Percentiles rank a stretch among this genome's conserved stretches.
These are phyloP conservation scores for Hippocampus mohnikei DNA, from an alignment of 2,113 vertebrate species.

Conservation along the genomic window DNA sequence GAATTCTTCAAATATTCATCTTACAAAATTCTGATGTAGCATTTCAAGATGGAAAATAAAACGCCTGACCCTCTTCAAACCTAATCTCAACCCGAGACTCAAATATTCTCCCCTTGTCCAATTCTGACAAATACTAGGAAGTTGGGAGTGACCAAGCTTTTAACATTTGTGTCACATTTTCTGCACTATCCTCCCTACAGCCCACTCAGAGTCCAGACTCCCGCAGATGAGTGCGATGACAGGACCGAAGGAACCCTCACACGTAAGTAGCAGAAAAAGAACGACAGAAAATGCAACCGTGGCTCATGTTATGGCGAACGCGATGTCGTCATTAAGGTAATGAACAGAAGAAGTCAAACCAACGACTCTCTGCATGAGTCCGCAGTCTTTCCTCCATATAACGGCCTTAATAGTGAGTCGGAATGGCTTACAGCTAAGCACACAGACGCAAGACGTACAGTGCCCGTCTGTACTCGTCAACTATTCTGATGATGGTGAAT, in stretches of 20 bases:
- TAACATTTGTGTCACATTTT: background rate
- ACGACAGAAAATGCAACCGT: background rate
- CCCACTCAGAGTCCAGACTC: slow-evolving; percentile 86
- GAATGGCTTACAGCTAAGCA: too few relatives aligned
- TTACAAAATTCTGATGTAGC: background rate
- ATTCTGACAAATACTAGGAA: background rate
- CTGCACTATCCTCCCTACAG: slow-evolving; percentile 46
- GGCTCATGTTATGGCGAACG: background rate
- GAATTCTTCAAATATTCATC: background rate
- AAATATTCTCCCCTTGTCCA: background rate
- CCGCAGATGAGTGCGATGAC: slow-evolving; percentile 80
- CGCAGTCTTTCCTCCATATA: too few relatives aligned
- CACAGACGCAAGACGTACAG: too few relatives aligned
- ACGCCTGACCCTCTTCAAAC: background rate
- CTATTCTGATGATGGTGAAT: too few relatives aligned
- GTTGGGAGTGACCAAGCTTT: background rate
- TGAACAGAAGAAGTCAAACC: too few relatives aligned
- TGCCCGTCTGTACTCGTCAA: too few relatives aligned
- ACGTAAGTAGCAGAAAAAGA: slow-evolving; percentile 71
- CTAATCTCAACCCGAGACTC: background rate
- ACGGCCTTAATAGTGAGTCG: too few relatives aligned
- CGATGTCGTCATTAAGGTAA: background rate
- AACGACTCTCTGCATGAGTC: too few relatives aligned
- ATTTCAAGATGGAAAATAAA: background rate
- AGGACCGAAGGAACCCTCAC: slow-evolving; percentile 85